These are phyloP conservation scores for Epirrhoe tristata DNA, from an alignment of 2,888 invertebrate genomes.

Conservation along the genomic window DNA sequence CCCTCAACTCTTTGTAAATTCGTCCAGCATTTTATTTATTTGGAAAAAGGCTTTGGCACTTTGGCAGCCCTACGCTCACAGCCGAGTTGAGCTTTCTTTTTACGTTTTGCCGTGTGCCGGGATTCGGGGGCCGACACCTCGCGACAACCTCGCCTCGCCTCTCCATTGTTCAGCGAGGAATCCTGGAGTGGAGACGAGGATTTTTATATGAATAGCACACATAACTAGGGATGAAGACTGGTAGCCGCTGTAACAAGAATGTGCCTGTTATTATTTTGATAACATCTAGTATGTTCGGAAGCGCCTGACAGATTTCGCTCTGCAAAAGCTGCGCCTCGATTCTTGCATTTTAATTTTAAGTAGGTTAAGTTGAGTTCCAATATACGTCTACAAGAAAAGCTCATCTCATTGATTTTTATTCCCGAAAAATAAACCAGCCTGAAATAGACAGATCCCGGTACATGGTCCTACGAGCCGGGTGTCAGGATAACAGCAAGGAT, in stretches of 20 bases:
- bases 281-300: background rate
- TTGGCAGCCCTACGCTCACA: slow-evolving; percentile 50
- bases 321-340: too few relatives aligned
- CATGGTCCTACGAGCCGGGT: slow-evolving; percentile 4
- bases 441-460: background rate
- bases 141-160: slow-evolving; percentile 55
- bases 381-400: too few relatives aligned
- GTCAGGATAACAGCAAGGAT: background rate
- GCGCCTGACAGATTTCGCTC: too few relatives aligned
- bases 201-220: slow-evolving; percentile 4
- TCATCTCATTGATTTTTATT: too few relatives aligned
- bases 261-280: background rate
- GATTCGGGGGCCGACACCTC: slow-evolving; percentile 66
- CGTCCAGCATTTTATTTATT: background rate
- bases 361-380: too few relatives aligned
- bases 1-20: too few relatives aligned
- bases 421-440: too few relatives aligned
- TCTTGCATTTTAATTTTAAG: too few relatives aligned
- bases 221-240: slow-evolving; percentile 21
- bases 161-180: slow-evolving; percentile 35
- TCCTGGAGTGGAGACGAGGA: slow-evolving; percentile 18
- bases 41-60: background rate
- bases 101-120: slow-evolving; percentile 57
- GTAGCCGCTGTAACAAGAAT: slow-evolving; percentile 13
- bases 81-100: slow-evolving; percentile 48